phyloP scores from a whole-genome alignment of 1,140 invertebrate species.

The Uloborus diversus region DNA sequence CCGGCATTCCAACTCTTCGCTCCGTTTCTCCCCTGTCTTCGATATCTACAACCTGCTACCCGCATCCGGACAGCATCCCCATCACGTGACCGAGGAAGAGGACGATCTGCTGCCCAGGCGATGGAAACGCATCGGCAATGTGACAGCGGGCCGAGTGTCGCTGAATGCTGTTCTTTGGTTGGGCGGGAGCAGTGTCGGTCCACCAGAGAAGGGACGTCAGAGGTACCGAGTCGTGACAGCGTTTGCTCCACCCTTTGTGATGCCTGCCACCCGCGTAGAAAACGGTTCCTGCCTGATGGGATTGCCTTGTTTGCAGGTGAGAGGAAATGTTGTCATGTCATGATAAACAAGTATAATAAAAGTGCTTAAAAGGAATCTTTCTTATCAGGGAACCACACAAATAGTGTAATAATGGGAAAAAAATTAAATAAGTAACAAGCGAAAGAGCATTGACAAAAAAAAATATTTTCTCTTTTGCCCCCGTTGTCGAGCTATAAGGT shows the following conservation, averaged over 20 bases:
- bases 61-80: background rate
- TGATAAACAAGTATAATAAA: too few species aligned
- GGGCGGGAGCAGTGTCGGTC: conserved; percentile 71
- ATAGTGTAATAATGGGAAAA: too few species aligned
- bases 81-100: background rate
- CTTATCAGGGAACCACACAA: too few species aligned
- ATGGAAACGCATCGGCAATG: conserved; percentile 81
- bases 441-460: too few species aligned
- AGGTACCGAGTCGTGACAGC: conserved; percentile 77
- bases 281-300: conserved; percentile 68
- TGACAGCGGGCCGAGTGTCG: conserved; percentile 76
- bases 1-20: background rate
- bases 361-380: too few species aligned
- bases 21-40: conserved; percentile 43
- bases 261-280: conserved; percentile 72
- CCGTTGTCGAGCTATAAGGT: too few species aligned
- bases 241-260: conserved; percentile 84
- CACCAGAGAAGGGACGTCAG: background rate
- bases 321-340: too few species aligned
- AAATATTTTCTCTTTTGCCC: too few species aligned
- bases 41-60: conserved; percentile 60
- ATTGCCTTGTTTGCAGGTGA: conserved; percentile 76
- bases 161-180: conserved; percentile 89
- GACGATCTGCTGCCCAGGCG: conserved; percentile 57
- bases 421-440: too few species aligned